Evolutionary conservation across 2,797 vertebrate species (phyloP).

Genomic region (Peromyscus aztecus): DNA sequence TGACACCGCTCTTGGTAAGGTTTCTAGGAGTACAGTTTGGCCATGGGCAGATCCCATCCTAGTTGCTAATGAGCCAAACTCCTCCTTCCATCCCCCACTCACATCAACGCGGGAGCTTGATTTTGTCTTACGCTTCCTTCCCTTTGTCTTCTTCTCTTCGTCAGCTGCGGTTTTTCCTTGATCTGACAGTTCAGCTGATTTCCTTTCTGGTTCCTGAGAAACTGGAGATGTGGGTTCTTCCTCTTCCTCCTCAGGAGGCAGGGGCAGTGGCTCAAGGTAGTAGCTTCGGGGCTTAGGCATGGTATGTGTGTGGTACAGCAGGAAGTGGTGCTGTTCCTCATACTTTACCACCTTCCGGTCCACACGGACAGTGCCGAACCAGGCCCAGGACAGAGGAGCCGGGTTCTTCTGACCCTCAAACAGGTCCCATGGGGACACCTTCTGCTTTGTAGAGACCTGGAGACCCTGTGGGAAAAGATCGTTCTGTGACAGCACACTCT

Average conservation of each 20-base stretch:
- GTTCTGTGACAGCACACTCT: background rate
- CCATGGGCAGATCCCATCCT: accelerated
- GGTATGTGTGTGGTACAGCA: constrained; percentile 87
- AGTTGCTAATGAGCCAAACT: accelerated
- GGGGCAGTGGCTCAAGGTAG: constrained; percentile 89
- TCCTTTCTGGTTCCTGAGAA: constrained; percentile 88
- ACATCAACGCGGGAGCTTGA: constrained; percentile 86
- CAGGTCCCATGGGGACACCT: constrained; percentile 89
- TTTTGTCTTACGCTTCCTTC: constrained; percentile 88
- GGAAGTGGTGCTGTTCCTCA: constrained; percentile 89
- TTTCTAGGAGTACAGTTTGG: background rate
- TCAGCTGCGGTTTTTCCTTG: constrained; percentile 83
- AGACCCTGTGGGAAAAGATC: constrained; percentile 85
- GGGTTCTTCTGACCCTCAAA: constrained; percentile 90
- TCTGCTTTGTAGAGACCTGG: constrained; percentile 89
- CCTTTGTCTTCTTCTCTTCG: constrained; percentile 88
- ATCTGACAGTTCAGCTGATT: constrained; percentile 86
- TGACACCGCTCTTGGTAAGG: accelerated
- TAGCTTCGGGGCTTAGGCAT: constrained; percentile 89
- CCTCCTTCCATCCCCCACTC: constrained; percentile 65
- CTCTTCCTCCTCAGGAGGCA: constrained; percentile 89
- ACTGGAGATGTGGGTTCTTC: constrained; percentile 87
- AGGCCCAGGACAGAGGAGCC: constrained; percentile 90
- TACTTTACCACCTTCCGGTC: constrained; percentile 88
- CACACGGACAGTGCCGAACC: constrained; percentile 89